A percentile compares a stretch with the other conserved stretches of the same genome.
Conservation (phyloP, 2,888 invertebrate species). For the Aporophyla nigra region DNA sequence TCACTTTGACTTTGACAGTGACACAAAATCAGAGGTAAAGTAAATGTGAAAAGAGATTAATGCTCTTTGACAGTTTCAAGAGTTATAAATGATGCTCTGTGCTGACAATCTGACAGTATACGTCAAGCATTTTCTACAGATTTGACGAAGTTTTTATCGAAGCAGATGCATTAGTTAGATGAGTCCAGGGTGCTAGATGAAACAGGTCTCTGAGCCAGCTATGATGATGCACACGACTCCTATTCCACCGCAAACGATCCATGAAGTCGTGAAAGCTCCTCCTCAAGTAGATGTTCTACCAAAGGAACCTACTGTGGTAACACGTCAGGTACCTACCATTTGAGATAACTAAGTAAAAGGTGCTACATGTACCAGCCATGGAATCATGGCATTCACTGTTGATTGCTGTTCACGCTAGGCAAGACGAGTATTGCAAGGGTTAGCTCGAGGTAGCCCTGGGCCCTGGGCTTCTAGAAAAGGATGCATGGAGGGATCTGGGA, state of each 20-base stretch:
- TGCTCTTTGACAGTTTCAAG: too few relatives aligned
- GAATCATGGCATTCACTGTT: background rate
- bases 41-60: too few relatives aligned
- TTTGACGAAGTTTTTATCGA: conserved; percentile 1
- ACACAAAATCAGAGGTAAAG: too few relatives aligned
- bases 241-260: conserved; percentile 67
- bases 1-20: too few relatives aligned
- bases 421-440: too few relatives aligned
- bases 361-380: background rate
- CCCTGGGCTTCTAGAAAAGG: too few relatives aligned
- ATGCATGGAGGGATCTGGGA: too few relatives aligned
- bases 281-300: conserved; percentile 40
- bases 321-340: conserved; percentile 26
- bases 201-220: background rate
- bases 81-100: background rate
- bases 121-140: conserved; percentile 31
- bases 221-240: conserved; percentile 72
- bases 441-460: too few relatives aligned
- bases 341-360: background rate
- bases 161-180: conserved; percentile 28
- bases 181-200: background rate
- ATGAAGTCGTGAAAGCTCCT: conserved; percentile 57
- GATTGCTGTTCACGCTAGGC: too few relatives aligned
- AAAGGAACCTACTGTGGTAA: conserved; percentile 21
- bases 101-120: conserved; percentile 6